phyloP scores from a whole-genome alignment of 2,888 invertebrate species.

The Megastigmus dorsalis region DNA sequence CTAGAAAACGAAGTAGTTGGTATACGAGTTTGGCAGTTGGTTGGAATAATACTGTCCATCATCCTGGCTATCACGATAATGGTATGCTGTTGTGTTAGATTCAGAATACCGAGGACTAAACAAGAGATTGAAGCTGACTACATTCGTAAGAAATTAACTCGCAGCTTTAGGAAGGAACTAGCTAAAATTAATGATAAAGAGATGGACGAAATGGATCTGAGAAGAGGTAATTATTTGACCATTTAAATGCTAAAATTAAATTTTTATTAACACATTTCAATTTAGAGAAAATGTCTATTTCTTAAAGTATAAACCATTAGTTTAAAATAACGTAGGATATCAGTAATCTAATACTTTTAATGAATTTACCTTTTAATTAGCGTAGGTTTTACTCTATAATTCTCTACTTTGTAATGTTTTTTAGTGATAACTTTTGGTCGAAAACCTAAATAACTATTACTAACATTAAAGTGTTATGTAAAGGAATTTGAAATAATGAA shows the following conservation, averaged over 20 bases:
- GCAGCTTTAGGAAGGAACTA: constrained; percentile 87
- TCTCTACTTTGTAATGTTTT: too few relatives aligned
- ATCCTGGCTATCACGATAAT: constrained; percentile 77
- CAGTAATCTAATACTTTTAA: too few relatives aligned
- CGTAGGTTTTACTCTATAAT: too few relatives aligned
- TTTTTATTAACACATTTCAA: too few relatives aligned
- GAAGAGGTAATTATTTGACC: constrained; percentile 81
- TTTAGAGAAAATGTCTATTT: too few relatives aligned
- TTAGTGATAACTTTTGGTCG: too few relatives aligned
- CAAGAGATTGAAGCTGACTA: constrained; percentile 97
- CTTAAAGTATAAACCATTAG: too few relatives aligned
- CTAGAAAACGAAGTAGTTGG: constrained; percentile 82
- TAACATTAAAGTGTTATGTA: not conserved
- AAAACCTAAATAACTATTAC: too few relatives aligned
- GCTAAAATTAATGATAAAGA: constrained; percentile 88
- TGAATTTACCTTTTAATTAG: too few relatives aligned
- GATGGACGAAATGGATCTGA: constrained; percentile 88
- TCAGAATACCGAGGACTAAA: constrained; percentile 94
- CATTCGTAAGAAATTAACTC: constrained; percentile 87
- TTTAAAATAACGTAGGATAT: too few relatives aligned
- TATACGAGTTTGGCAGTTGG: constrained; percentile 85
- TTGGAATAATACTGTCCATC: constrained; percentile 67
- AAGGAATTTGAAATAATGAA: constrained; percentile 1
- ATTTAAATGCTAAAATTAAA: too few relatives aligned
- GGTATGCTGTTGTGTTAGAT: constrained; percentile 92